Conservation (phyloP, 2,113 vertebrate genomes). For the Alaudala cheleensis region DNA sequence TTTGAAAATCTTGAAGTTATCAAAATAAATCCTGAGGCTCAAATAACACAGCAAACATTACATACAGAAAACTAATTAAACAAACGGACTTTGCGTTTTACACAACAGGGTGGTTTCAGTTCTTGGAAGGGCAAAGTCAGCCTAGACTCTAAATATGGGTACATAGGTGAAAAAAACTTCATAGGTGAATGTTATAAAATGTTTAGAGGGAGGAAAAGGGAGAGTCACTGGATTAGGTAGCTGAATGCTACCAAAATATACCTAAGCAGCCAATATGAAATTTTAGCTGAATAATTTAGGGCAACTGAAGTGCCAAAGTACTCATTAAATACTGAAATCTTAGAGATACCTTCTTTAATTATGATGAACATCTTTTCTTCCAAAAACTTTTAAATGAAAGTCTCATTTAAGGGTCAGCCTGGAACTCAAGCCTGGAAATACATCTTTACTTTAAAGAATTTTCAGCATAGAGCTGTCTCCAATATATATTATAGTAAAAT, state of each 20-base stretch:
- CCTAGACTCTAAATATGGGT: background rate
- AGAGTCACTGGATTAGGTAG: background rate
- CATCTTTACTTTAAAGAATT: background rate
- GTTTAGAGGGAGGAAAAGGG: no score
- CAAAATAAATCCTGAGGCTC: background rate
- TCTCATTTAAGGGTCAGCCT: background rate
- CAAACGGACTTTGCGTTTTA: background rate
- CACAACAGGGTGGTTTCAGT: background rate
- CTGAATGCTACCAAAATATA: background rate
- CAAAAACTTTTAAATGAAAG: background rate
- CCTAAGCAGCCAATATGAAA: background rate
- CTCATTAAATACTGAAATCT: background rate
- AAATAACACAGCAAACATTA: background rate
- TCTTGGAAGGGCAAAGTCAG: background rate
- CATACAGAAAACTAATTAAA: background rate
- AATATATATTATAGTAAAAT: background rate
- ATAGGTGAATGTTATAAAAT: background rate
- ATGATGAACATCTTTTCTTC: background rate
- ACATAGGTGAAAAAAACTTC: background rate
- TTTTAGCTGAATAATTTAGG: background rate
- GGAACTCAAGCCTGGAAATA: background rate
- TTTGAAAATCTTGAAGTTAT: background rate
- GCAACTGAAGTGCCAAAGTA: background rate
- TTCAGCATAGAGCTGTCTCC: background rate
- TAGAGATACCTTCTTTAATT: background rate